Evolutionary conservation across 1,140 invertebrate species (phyloP), one percentile per base, ranked within the genome.

Genomic region (Bombus haemorrhoidalis): DNA sequence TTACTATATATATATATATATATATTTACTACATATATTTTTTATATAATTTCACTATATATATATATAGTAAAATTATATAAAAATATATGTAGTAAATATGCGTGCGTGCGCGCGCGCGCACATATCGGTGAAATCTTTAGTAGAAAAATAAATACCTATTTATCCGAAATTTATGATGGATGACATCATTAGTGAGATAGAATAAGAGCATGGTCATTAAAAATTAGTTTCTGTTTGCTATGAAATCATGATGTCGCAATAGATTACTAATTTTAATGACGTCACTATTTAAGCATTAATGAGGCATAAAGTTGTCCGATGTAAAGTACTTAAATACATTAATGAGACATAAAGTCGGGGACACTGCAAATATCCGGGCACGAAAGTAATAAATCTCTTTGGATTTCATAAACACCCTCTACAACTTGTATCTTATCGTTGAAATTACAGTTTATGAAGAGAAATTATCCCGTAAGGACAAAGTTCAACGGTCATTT

Each of bases 211-310:
- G 28, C 9, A 32, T 2, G 5, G 41, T 13, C 3, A 3, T 37
- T 10, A 22, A 47, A 64, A 66, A 37, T 28, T 34, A 10, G 10
- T 18, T 9, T 64, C 32, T n/a, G 39, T 82, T 75, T 68, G 13
- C 28, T n/a, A 22, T 3, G 34, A 1, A 3, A 41, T 6, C 47
- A 3, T 62, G 37, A 81, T n/a, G 59, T 83, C 59, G 39, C 41
- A 3, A 10, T 15, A 12, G 3, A 6, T 76, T 10, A 66, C 41
- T 34, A 68, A 76, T 76, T 76, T 76, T n/a, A n/a, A 62, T 76
- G 73, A 83, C 69, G 73, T 83, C 81, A 83, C 43, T 34, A 22
- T 10, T 13, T 62, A 62, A n/a, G 6, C 9, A 47, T 76, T 32
- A 32, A 76, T 68, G 18, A 6, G 10, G 9, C 5, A 3, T 1